Evolutionary conservation across 2,888 invertebrate species (phyloP), one percentile per base, ranked within the genome.

Genomic region (Mimumesa dahlbomi): DNA sequence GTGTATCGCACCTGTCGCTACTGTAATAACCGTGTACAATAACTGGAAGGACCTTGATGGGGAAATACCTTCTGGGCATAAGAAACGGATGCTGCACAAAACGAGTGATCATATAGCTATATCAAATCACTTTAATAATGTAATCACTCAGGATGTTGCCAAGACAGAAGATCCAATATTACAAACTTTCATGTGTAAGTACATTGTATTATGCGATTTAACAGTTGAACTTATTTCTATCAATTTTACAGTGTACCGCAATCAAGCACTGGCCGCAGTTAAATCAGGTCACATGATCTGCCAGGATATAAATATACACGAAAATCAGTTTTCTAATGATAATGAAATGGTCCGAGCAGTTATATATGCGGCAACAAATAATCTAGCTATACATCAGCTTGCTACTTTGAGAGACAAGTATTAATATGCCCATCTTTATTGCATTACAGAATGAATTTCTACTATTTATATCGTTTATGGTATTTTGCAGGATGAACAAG

Each of bases 31-130:
- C n/a, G n/a, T n/a, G n/a, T n/a, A n/a, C n/a, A n/a, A n/a, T n/a
- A n/a, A n/a, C n/a, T 0, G 87, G 91, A 45, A 91, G 91, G 73
- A 89, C 90, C 6, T 87, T 87, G 77, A 91, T 93, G 7, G 91
- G 92, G 56, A 82, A 87, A 31, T 87, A 91, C n/a, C n/a, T n/a
- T n/a, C n/a, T n/a, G n/a, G n/a, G n/a, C n/a, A n/a, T n/a, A n/a
- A n/a, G n/a, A n/a, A n/a, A n/a, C n/a, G n/a, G n/a, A n/a, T n/a
- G n/a, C n/a, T n/a, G n/a, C 92, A 91, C 58, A 65, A 89, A 0
- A 90, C 89, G 0, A 94, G 94, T 2, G 94, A 94, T 84, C 94
- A 94, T 86, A 82, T 92, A 11, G 92, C 94, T 0, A 48, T 93
- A 11, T 91, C 92, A 79, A 88, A 91, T 85, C 82, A 94, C 6